These are phyloP conservation scores for Artibeus lituratus DNA, from an alignment of 2,797 vertebrate species.

Conservation along the genomic window DNA sequence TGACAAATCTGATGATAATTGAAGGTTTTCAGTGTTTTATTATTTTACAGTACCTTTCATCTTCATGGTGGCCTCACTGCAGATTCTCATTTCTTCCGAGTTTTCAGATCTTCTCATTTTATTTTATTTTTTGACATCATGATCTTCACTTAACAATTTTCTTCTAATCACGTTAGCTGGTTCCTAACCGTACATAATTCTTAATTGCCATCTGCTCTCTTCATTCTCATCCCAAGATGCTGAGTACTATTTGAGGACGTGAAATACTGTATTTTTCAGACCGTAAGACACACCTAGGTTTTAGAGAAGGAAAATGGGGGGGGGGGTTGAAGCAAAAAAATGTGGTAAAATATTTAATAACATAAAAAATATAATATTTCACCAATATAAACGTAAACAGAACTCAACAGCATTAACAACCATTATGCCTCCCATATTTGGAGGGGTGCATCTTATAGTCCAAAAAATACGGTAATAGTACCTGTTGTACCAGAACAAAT, in stretches of 20 bases:
- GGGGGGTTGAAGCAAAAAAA: too few relatives aligned
- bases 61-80: neutral
- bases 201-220: neutral
- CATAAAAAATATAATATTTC: too few relatives aligned
- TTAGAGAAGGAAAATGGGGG: too few relatives aligned
- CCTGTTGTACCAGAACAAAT: neutral
- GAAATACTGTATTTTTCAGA: neutral
- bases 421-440: too few relatives aligned
- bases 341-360: too few relatives aligned
- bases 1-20: neutral
- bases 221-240: neutral
- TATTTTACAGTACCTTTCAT: neutral
- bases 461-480: neutral
- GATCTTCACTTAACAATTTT: slow-evolving; percentile 6
- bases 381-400: too few relatives aligned
- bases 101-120: neutral
- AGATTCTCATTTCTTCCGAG: neutral
- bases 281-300: too few relatives aligned
- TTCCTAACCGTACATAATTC: neutral
- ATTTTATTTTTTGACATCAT: neutral
- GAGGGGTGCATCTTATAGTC: too few relatives aligned
- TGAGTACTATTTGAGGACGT: neutral
- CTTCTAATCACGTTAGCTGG: neutral
- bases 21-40: neutral
- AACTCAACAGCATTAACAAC: too few relatives aligned